Evolutionary conservation across 1,140 invertebrate species (phyloP).

Genomic region (Drosophila seguyi): DNA sequence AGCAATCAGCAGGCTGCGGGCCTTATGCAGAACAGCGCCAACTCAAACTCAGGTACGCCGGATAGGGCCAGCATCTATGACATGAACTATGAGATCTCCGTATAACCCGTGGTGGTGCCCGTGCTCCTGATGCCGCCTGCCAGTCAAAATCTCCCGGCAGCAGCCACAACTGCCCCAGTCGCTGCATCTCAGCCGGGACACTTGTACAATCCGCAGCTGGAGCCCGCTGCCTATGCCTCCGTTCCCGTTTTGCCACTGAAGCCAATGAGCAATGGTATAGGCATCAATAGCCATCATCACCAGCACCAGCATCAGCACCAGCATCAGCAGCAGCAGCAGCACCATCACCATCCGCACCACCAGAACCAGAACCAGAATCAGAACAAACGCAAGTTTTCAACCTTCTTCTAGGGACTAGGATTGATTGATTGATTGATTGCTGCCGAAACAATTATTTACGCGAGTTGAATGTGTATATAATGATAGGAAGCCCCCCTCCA

Average conservation of each 20-base stretch:
- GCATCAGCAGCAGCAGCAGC: constrained; percentile 13
- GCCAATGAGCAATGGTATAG: constrained; percentile 49
- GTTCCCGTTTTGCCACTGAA: constrained; percentile 63
- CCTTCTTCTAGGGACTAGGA: constrained; percentile 49
- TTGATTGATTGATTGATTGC: constrained; percentile 6
- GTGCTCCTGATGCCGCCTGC: constrained; percentile 79
- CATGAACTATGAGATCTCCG: constrained; percentile 98
- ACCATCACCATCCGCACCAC: constrained; percentile 12
- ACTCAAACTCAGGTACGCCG: constrained; percentile 88
- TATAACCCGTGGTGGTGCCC: constrained; percentile 86
- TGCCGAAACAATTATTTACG: constrained; percentile 21
- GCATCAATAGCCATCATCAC: constrained; percentile 35
- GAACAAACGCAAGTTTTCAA: constrained; percentile 83
- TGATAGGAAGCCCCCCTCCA: background rate
- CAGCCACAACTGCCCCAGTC: constrained; percentile 21
- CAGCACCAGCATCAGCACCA: constrained; percentile 26
- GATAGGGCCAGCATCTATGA: constrained; percentile 96
- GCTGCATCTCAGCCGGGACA: constrained; percentile 14
- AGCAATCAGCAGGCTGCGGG: constrained; percentile 42
- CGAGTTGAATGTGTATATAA: constrained; percentile 48
- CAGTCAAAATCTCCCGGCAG: constrained; percentile 21
- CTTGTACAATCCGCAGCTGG: constrained; percentile 20
- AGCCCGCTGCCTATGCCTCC: constrained; percentile 70
- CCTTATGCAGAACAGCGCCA: constrained; percentile 42
- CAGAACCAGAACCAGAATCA: constrained; percentile 38